Evolutionary conservation across 2,113 vertebrate species (phyloP).

Genomic region (Polypterus senegalus): DNA sequence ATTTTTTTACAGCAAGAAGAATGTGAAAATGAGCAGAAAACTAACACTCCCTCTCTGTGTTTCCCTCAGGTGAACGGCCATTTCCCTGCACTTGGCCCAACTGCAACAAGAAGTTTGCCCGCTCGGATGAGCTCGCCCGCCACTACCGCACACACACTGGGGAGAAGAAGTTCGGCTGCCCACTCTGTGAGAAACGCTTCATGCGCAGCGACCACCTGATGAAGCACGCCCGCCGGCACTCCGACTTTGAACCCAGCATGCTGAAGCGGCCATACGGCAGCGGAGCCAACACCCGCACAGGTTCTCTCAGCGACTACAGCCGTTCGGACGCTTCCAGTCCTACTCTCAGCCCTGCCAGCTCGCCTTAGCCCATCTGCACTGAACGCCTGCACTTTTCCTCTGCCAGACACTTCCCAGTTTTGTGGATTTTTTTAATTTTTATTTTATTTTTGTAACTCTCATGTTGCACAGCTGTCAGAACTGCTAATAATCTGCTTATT

Average conservation of each 20-base stretch:
- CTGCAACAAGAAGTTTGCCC: conserved; percentile 93
- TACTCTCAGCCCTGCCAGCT: conserved; percentile 81
- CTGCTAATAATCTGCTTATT: conserved; percentile 49
- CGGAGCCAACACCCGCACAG: conserved; percentile 45
- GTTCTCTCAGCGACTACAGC: conserved; percentile 92
- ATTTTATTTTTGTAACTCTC: conserved; percentile 36
- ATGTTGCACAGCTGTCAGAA: conserved; percentile 47
- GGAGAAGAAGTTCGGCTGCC: conserved; percentile 91
- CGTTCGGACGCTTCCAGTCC: conserved; percentile 90
- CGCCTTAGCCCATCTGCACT: conserved; percentile 62
- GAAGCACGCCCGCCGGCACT: conserved; percentile 86
- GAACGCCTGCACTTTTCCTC: conserved; percentile 53
- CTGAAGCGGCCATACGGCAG: conserved; percentile 63
- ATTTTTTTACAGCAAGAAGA: too few relatives aligned
- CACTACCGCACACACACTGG: conserved; percentile 97
- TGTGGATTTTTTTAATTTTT: conserved; percentile 24
- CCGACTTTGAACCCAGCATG: conserved; percentile 87
- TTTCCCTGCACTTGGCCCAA: conserved; percentile 91
- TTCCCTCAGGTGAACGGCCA: conserved; percentile 70
- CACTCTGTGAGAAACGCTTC: conserved; percentile 91
- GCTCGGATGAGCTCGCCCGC: conserved; percentile 88
- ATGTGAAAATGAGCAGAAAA: too few relatives aligned
- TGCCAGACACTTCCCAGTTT: conserved; percentile 16
- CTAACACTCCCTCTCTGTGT: conserved; percentile 9
- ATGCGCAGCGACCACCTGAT: conserved; percentile 96